These are phyloP conservation scores for Lethocerus indicus DNA, from an alignment of 1,140 invertebrate species.

Conservation along the genomic window DNA sequence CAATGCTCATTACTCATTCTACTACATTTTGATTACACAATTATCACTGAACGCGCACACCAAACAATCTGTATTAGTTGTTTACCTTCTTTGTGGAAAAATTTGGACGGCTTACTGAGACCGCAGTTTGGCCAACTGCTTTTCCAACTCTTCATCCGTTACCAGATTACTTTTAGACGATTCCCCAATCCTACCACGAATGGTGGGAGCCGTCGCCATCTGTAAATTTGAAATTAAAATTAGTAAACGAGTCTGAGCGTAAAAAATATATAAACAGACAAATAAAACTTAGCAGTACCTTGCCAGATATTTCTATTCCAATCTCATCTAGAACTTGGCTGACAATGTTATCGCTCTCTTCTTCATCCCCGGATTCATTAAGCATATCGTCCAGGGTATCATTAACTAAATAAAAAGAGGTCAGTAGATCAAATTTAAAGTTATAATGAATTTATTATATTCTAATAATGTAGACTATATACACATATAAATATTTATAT, in stretches of 20 bases:
- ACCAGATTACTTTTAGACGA: conserved; percentile 27
- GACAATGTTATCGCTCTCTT: conserved; percentile 71
- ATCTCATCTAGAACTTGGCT: conserved; percentile 86
- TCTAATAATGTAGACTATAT: too few species aligned
- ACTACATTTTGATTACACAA: too few species aligned
- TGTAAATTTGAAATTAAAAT: neutral
- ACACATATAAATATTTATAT: too few species aligned
- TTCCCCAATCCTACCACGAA: conserved; percentile 35
- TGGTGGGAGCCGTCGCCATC: conserved; percentile 26
- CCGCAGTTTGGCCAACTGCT: conserved; percentile 54
- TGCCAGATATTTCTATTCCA: conserved; percentile 82
- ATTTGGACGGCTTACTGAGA: conserved; percentile 23
- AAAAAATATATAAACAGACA: conserved; percentile 2
- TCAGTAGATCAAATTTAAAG: too few species aligned
- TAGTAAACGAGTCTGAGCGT: neutral
- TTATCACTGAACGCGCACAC: too few species aligned
- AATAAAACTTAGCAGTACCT: conserved; percentile 32
- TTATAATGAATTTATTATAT: too few species aligned
- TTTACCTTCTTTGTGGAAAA: neutral
- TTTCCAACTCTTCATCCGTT: conserved; percentile 58
- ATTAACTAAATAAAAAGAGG: too few species aligned
- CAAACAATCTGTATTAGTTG: too few species aligned
- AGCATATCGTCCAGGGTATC: conserved; percentile 83
- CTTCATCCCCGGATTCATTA: conserved; percentile 75
- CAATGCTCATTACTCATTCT: too few species aligned